Percentiles rank a stretch among this genome's conserved stretches.
These are phyloP conservation scores for Sus scrofa DNA, from an alignment of 2,113 vertebrate genomes.

Conservation along the genomic window T2T-Sscrofa CM000825.6:44955001-44955500, in stretches of 20 bases:
- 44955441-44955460: neutral
- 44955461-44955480: neutral
- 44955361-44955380: neutral
- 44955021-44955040: neutral
- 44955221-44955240: neutral
- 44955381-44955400: neutral
- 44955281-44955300: too few species aligned
- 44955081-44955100: neutral
- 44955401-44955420: neutral
- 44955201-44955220: slow-evolving; percentile 19
- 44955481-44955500: slow-evolving; percentile 23
- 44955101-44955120: slow-evolving; percentile 14
- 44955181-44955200: neutral
- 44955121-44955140: neutral
- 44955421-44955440: neutral
- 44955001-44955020: neutral
- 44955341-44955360: neutral
- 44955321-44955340: neutral
- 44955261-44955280: neutral
- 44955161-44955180: neutral
- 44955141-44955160: neutral
- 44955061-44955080: neutral
- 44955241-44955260: neutral
- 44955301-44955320: neutral
- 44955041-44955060: neutral